These are phyloP conservation scores for Strix uralensis DNA, from an alignment of 2,113 vertebrate genomes.

Conservation along the genomic window DNA sequence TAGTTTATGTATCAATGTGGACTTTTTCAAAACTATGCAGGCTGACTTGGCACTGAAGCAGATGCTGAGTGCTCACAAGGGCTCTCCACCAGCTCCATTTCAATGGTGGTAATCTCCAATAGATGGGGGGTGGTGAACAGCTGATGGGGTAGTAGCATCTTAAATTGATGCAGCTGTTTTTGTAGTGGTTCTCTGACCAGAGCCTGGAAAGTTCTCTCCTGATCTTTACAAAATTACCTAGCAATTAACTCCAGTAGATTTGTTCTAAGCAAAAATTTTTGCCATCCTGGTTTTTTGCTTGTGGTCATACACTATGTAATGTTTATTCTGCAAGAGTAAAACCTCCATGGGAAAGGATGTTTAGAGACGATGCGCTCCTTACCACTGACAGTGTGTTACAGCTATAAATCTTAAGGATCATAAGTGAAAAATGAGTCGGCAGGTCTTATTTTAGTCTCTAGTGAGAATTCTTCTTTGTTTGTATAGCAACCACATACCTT, in stretches of 20 bases:
- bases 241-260: not conserved
- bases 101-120: not conserved
- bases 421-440: not conserved
- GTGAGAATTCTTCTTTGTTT: slow-evolving; percentile 2
- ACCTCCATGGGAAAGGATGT: not conserved
- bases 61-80: not conserved
- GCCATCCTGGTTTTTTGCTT: fast-evolving
- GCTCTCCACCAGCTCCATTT: not conserved
- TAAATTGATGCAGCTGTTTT: not conserved
- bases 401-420: not conserved
- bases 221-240: not conserved
- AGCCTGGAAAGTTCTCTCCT: not conserved
- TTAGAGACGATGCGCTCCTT: not conserved
- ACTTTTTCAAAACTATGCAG: not conserved
- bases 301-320: not conserved
- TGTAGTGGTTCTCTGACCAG: not conserved
- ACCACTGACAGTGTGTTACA: not conserved
- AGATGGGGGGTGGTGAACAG: not conserved
- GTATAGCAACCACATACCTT: not conserved
- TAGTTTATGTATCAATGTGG: not conserved
- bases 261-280: not conserved
- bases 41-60: not conserved
- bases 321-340: not conserved
- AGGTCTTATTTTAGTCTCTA: not conserved
- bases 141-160: not conserved